Base-by-base conservation (phyloP, 1,140 invertebrate species). In the Calliopsis andreniformis region DNA sequence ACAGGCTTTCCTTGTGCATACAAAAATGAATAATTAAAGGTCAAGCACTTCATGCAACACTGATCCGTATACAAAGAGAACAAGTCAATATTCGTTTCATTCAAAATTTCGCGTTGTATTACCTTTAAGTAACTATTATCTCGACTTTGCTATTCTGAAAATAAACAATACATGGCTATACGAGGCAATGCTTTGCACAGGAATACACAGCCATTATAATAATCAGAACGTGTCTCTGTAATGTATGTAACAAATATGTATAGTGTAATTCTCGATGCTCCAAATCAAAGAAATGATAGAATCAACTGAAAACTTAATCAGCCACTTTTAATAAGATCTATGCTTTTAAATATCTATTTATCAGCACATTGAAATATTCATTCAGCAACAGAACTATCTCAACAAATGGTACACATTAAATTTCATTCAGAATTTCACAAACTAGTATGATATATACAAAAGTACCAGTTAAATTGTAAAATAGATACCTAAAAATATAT, bases 111-210 rank as follows among this genome's bases (percentile, higher is more conserved):
- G 80, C 84, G 83, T 83, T 84, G 70, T 87, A 85, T 90, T 91
- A 91, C 89, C 89, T 90, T 91, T 87, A 83, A 87, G 83, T 86
- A 89, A 87, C 84, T 88, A 90, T 87, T 87, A 88, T 90, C 89
- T 91, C 87, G 89, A 90, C 86, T 86, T 90, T 91, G 89, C 78
- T 91, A 90, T 90, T 91, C 89, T 90, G 89, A 91, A 91, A 91
- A 91, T 89, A 91, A 91, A 91, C 81, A 90, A 91, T 80, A 90
- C 66, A 87, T 87, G 77, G 86, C 89, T 91, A 84, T 90, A 91
- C 89, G 88, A 90, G 85, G 85, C 87, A 87, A 89, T 86, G 88
- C 83, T 87, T 89, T 84, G 86, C 87, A 88, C 81, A 85, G 82
- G 43, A 88, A 80, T 83, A 87, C 62, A 82, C 79, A 87, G 82